phyloP scores from a whole-genome alignment of 2,113 vertebrate genomes.

The Calyptommatus sinebrachiatus region DNA sequence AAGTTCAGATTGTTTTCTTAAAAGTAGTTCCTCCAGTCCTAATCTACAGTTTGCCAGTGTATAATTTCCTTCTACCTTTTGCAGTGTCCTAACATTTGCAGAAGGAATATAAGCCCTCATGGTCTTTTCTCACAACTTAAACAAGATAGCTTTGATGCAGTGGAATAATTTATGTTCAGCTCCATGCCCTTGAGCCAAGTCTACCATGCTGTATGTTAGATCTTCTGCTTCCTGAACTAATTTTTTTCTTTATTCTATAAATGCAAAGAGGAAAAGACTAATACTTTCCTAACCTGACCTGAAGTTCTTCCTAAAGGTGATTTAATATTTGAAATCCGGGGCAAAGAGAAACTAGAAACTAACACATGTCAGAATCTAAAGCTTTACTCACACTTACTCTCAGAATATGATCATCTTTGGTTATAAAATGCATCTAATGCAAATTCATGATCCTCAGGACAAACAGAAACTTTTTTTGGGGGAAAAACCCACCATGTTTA shows the following conservation, averaged over 20 bases:
- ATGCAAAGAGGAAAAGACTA: not conserved
- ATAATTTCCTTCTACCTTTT: constrained; percentile 45
- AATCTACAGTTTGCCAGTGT: constrained; percentile 43
- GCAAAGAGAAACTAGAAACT: not conserved
- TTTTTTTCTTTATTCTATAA: constrained; percentile 29
- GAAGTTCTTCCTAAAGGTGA: not conserved
- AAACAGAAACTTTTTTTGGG: too few species aligned
- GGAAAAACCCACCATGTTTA: too few species aligned
- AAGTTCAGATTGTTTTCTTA: constrained; percentile 55
- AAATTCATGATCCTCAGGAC: too few species aligned
- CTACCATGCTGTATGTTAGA: constrained; percentile 9
- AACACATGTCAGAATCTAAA: too few species aligned
- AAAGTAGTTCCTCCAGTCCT: constrained; percentile 39
- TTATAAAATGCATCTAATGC: too few species aligned
- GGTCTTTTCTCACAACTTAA: constrained; percentile 41
- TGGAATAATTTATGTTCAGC: constrained; percentile 42
- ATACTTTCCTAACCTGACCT: not conserved
- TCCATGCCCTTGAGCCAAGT: constrained; percentile 40
- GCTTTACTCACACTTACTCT: too few species aligned
- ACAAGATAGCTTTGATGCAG: constrained; percentile 38
- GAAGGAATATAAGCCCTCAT: constrained; percentile 42
- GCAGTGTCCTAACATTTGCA: constrained; percentile 26
- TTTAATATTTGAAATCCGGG: not conserved
- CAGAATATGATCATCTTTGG: too few species aligned
- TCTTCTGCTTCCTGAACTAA: constrained; percentile 7